phyloP scores from a whole-genome alignment of 2,797 vertebrate genomes.

The Periparus ater region DNA sequence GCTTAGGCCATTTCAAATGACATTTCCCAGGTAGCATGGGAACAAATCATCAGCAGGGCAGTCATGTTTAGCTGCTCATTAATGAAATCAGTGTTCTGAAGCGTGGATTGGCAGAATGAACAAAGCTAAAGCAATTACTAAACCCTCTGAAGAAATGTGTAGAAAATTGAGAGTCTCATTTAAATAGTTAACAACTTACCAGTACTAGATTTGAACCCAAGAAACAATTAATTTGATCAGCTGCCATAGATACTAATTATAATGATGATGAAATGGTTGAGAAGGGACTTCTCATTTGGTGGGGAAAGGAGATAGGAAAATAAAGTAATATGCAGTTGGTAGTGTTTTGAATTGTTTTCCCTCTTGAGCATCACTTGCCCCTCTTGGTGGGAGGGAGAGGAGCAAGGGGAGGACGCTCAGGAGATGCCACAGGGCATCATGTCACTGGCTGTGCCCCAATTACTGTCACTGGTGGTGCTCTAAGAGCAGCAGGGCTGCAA shows the following conservation, averaged over 20 bases:
- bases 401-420: neutral
- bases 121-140: slow-evolving; percentile 12
- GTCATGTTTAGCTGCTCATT: slow-evolving; percentile 48
- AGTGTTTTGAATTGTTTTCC: neutral
- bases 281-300: neutral
- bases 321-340: neutral
- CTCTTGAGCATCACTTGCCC: neutral
- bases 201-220: slow-evolving; percentile 43
- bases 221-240: slow-evolving; percentile 66
- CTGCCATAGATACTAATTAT: slow-evolving; percentile 48
- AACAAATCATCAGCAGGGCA: slow-evolving; percentile 9
- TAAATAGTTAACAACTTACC: slow-evolving; percentile 63
- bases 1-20: neutral
- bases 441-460: neutral
- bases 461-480: neutral
- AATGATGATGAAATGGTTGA: slow-evolving; percentile 21
- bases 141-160: neutral
- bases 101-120: slow-evolving; percentile 17
- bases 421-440: neutral
- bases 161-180: slow-evolving; percentile 53
- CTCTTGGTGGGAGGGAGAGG: neutral
- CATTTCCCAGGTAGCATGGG: neutral
- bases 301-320: slow-evolving; percentile 3
- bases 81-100: slow-evolving; percentile 55
- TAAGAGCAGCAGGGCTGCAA: neutral